Evolutionary conservation across 2,797 vertebrate genomes (phyloP), one percentile per base, ranked within the genome.

Genomic region (Emydoidea blandingii): DNA sequence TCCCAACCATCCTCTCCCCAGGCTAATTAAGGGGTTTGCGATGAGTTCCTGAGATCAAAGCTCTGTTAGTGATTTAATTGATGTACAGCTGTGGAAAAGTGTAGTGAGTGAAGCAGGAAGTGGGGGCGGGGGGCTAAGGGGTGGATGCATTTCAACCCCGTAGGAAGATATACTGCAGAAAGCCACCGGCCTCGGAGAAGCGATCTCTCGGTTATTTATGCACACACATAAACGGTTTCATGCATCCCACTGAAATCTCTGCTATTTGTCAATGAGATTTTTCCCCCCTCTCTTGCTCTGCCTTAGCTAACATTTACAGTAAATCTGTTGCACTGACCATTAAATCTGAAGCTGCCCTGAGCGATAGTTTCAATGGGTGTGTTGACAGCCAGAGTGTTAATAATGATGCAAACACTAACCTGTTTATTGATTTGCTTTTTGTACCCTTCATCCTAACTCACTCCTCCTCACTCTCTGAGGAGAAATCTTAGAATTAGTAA

Each of bases 341-440:
- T 98, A 98, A 98, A 98, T 98, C 97, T 84, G 96, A 97, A 94
- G 97, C 98, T 87, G 98, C 98, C 98, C 98, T 97, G 92, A 98
- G 98, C 98, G 96, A 98, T 98, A 83, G 97, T 98, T 98, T 97
- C 98, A 97, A 96, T 97, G 98, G 98, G 98, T 96, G 97, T 92
- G 98, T 98, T 98, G 98, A 98, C 98, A 98, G 98, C 96, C 94
- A 1, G 57, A 90, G 98, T 98, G 98, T 98, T 98, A 98, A 98
- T 98, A 98, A 98, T 98, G 98, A 98, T 96, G 97, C 97, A 94
- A 98, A 98, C 95, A 97, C 98, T 98, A 98, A 98, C 98, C 98
- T 98, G 98, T 98, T 98, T 98, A 98, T 98, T 98, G 98, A 98
- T 98, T 98, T 98, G 98, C 98, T 98, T 98, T 98, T 98, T 98